phyloP scores from a whole-genome alignment of 2,113 vertebrate genomes.

The Cyprinodon brontotheroides region DNA sequence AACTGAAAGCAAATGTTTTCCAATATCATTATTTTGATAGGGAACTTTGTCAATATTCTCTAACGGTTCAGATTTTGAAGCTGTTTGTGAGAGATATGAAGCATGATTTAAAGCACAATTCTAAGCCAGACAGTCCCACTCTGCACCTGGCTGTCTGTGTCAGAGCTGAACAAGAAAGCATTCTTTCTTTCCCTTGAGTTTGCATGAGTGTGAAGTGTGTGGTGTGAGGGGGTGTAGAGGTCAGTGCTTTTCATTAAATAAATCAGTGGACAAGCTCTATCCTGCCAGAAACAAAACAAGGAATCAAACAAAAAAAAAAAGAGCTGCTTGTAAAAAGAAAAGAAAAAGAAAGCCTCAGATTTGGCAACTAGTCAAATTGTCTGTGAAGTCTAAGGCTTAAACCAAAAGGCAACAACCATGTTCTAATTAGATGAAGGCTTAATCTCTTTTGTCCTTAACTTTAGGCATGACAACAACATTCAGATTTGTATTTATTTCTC shows the following conservation, averaged over 20 bases:
- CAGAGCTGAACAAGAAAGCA: slow-evolving; percentile 49
- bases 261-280: slow-evolving; percentile 44
- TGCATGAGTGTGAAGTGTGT: slow-evolving; percentile 26
- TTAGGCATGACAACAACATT: slow-evolving; percentile 40
- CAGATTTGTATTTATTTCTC: slow-evolving; percentile 74
- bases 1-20: background rate
- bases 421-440: slow-evolving; percentile 65
- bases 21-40: background rate
- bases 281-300: slow-evolving; percentile 5
- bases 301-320: slow-evolving; percentile 8
- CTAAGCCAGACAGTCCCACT: slow-evolving; percentile 40
- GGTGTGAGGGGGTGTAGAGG: slow-evolving; percentile 44
- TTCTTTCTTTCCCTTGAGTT: slow-evolving; percentile 52
- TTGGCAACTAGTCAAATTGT: slow-evolving; percentile 50
- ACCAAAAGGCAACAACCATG: slow-evolving; percentile 51
- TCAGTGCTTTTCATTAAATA: slow-evolving; percentile 63
- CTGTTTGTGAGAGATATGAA: background rate
- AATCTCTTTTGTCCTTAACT: slow-evolving; percentile 52
- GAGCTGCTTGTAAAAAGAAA: slow-evolving; percentile 14
- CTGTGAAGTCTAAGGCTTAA: slow-evolving; percentile 43
- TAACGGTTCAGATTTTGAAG: background rate
- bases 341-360: slow-evolving; percentile 33
- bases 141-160: slow-evolving; percentile 52
- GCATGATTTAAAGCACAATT: slow-evolving; percentile 27
- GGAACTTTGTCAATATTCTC: background rate